Evolutionary conservation across 2,113 vertebrate genomes (phyloP).

Genomic region (Epinephelus moara): DNA sequence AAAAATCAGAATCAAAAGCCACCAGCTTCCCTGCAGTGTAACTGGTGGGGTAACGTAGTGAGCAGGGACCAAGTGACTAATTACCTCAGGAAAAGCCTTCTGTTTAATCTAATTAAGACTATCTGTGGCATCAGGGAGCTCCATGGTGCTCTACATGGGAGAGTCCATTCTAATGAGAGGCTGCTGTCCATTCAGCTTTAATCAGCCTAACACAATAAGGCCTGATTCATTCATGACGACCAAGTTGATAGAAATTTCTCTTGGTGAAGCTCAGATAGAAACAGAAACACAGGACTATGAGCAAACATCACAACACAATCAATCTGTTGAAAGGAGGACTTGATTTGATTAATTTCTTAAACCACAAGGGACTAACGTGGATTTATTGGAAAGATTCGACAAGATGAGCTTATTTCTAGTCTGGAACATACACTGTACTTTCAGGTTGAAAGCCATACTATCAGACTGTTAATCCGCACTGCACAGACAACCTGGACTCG

Average conservation of each 20-base stretch:
- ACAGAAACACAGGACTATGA: not conserved
- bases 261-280: slow-evolving; percentile 11
- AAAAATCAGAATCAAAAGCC: not conserved
- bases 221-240: slow-evolving; percentile 49
- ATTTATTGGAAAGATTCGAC: slow-evolving; percentile 28
- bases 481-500: not conserved
- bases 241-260: slow-evolving; percentile 52
- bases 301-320: not conserved
- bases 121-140: slow-evolving; percentile 75
- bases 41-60: slow-evolving; percentile 61
- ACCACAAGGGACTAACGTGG: slow-evolving; percentile 10
- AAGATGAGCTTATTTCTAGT: slow-evolving; percentile 3
- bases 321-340: slow-evolving; percentile 36
- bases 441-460: slow-evolving; percentile 8
- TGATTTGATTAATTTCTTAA: slow-evolving; percentile 2
- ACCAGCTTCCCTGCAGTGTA: slow-evolving; percentile 58
- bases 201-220: slow-evolving; percentile 63
- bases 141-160: slow-evolving; percentile 59
- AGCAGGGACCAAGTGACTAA: slow-evolving; percentile 83
- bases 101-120: slow-evolving; percentile 87
- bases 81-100: slow-evolving; percentile 87
- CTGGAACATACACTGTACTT: slow-evolving; percentile 8
- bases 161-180: slow-evolving; percentile 63
- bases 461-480: not conserved
- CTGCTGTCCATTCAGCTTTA: slow-evolving; percentile 70